Evolutionary conservation across 2,113 vertebrate genomes (phyloP).

Genomic region (Chionodraco myersi): DNA sequence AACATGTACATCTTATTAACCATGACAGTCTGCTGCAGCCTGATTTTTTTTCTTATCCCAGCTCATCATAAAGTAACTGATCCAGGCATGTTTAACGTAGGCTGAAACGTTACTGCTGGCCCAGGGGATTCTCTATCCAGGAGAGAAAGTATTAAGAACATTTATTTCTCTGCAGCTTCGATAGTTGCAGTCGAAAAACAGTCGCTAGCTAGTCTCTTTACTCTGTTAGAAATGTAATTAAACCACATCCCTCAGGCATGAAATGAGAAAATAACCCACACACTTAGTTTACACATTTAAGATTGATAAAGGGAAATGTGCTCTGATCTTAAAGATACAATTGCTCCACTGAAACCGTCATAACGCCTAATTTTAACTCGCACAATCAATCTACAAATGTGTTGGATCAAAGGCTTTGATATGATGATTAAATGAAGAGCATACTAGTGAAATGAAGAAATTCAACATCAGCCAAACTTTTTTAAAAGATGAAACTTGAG

Average conservation of each 20-base stretch:
- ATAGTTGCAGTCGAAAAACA: slow-evolving; percentile 41
- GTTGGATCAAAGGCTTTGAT: slow-evolving; percentile 59
- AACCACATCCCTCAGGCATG: slow-evolving; percentile 46
- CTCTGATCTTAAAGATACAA: slow-evolving; percentile 46
- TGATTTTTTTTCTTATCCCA: not conserved
- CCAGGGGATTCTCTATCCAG: slow-evolving; percentile 22
- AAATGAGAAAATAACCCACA: slow-evolving; percentile 33
- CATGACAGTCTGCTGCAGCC: slow-evolving; percentile 37
- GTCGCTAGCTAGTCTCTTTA: slow-evolving; percentile 63
- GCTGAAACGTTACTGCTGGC: slow-evolving; percentile 31
- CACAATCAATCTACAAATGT: slow-evolving; percentile 55
- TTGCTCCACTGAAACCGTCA: not conserved
- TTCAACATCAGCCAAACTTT: slow-evolving; percentile 39
- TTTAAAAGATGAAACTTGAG: slow-evolving; percentile 12
- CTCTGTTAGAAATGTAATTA: slow-evolving; percentile 61
- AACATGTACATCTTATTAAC: slow-evolving; percentile 62
- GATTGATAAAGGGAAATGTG: slow-evolving; percentile 37
- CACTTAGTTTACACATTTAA: slow-evolving; percentile 26
- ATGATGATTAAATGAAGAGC: slow-evolving; percentile 65
- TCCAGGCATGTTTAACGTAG: slow-evolving; percentile 34
- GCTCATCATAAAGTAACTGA: slow-evolving; percentile 31
- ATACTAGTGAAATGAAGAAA: slow-evolving; percentile 60
- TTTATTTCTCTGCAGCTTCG: slow-evolving; percentile 34
- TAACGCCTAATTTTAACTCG: slow-evolving; percentile 31
- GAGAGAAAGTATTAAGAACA: slow-evolving; percentile 2